Evolutionary conservation across 2,797 vertebrate species (phyloP).

Genomic region (Chloroceryle amazona): DNA sequence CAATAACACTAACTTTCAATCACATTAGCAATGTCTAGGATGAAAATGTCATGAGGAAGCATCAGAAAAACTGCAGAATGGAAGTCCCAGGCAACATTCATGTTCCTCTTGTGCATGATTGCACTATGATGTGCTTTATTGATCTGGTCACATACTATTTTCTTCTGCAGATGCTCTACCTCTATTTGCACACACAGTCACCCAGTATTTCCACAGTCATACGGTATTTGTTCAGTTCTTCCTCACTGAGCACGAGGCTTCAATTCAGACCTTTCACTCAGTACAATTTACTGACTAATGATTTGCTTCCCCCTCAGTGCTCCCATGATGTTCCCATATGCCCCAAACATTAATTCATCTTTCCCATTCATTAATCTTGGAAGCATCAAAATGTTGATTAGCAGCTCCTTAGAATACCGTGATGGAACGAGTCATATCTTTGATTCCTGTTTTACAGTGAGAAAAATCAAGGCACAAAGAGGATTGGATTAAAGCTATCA

Average conservation of each 20-base stretch:
- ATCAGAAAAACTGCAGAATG: neutral
- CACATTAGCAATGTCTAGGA: neutral
- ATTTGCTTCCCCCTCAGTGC: neutral
- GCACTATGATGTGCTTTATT: neutral
- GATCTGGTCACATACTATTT: neutral
- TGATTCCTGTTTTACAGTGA: neutral
- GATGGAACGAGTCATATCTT: neutral
- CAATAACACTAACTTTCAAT: neutral
- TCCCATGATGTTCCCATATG: slow-evolving; percentile 13
- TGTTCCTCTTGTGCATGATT: neutral
- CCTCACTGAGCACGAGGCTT: neutral
- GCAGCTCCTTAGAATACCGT: neutral
- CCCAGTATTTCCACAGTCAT: neutral
- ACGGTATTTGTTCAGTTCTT: neutral
- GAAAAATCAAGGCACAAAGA: neutral
- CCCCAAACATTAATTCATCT: slow-evolving; percentile 6
- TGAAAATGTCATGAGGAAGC: neutral
- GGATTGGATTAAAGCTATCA: neutral
- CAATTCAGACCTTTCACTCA: slow-evolving; percentile 9
- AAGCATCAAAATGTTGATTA: slow-evolving; percentile 22
- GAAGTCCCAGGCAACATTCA: neutral
- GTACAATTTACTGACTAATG: neutral
- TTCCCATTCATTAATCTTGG: neutral
- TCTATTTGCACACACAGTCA: neutral
- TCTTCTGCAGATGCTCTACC: neutral